Evolutionary conservation across 2,888 invertebrate species (phyloP).

Genomic region (Lucinisca nassula): DNA sequence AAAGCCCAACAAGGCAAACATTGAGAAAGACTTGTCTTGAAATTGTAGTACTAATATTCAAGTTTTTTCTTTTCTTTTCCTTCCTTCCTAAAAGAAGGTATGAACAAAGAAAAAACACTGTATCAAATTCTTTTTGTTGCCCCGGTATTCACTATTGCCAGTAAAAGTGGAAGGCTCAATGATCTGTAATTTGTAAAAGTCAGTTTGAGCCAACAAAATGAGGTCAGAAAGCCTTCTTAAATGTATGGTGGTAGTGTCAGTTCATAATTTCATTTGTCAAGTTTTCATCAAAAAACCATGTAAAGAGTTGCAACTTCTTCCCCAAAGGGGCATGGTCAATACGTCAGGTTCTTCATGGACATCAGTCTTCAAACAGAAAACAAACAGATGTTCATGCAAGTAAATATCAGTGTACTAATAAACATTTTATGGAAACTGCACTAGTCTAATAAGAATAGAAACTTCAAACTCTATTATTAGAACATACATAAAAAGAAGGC

Average conservation of each 20-base stretch:
- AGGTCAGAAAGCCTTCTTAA: not conserved
- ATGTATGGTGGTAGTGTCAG: too few species aligned
- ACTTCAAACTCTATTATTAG: not conserved
- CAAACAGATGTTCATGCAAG: too few species aligned
- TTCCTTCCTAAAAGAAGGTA: not conserved
- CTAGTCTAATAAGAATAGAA: too few species aligned
- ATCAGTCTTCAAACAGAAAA: too few species aligned
- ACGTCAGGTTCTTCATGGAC: too few species aligned
- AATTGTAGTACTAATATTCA: not conserved
- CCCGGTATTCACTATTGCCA: not conserved
- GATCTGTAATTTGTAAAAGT: not conserved
- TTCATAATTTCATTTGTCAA: too few species aligned
- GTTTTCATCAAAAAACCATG: too few species aligned
- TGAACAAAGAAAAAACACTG: not conserved
- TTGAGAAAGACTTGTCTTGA: not conserved
- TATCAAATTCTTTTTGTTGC: not conserved
- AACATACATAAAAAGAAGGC: not conserved
- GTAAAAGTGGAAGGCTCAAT: slow-evolving; percentile 1
- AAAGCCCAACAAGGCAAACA: too few species aligned
- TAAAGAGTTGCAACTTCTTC: too few species aligned
- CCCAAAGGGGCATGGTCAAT: too few species aligned
- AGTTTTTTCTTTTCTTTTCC: not conserved
- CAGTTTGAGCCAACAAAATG: slow-evolving; percentile 3
- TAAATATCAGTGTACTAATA: too few species aligned
- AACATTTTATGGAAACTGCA: too few species aligned